These are phyloP conservation scores for Silurus asotus DNA, from an alignment of 2,113 vertebrate species.

Conservation along the genomic window DNA sequence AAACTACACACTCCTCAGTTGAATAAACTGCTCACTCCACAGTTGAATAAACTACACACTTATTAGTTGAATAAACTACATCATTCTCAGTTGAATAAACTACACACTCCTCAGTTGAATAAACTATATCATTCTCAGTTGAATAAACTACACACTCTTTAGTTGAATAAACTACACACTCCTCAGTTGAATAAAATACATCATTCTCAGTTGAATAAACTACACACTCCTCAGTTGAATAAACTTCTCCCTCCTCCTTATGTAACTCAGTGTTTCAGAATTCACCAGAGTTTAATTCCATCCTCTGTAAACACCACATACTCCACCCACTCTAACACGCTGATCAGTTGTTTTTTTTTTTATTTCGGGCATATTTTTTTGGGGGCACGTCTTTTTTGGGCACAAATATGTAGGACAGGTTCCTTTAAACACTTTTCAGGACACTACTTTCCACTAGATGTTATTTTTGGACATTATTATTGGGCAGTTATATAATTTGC, in stretches of 20 bases:
- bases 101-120: too few species aligned
- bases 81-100: too few species aligned
- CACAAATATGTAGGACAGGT: background rate
- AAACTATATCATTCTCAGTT: too few species aligned
- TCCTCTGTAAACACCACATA: background rate
- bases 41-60: background rate
- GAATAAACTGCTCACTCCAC: background rate
- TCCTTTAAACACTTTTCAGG: constrained; percentile 7
- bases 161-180: too few species aligned
- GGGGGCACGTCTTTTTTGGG: background rate
- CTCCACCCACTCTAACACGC: background rate
- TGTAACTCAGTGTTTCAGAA: background rate
- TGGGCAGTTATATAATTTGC: background rate
- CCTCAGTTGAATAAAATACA: too few species aligned
- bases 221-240: background rate
- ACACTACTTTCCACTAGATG: background rate
- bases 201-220: background rate
- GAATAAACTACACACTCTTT: too few species aligned
- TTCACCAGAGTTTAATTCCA: background rate
- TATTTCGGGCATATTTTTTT: background rate
- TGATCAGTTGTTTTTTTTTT: background rate
- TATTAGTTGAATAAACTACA: too few species aligned
- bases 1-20: too few species aligned
- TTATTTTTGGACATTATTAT: background rate
- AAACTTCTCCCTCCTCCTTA: background rate